Base-by-base conservation (phyloP, 2,888 invertebrate genomes). In the Aleiodes leptofemur region DNA sequence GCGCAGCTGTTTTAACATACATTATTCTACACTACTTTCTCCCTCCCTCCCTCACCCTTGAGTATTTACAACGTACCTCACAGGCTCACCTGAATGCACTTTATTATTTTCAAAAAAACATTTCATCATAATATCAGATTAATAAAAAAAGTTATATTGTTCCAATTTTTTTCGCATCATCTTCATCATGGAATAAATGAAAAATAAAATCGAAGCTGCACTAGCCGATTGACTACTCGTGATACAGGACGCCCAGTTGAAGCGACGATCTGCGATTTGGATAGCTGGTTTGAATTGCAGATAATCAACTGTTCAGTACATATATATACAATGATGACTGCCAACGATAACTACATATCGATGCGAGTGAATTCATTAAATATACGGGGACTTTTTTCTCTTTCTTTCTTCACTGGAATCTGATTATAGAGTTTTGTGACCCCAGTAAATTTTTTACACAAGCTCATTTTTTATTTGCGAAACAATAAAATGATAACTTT, bases 1-100 rank as follows among this genome's bases (percentile, higher is more conserved):
- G 82, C 83, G 87, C 88, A 88, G 88, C 87, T 88, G 88, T 85
- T 74, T 69, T 53, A 66, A 57, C 74, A 70, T 48, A 48, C 48
- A 64, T 64, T 64, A 14, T 64, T 64, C 57, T 59, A 55, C 53
- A 72, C 57, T 56, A 66, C 13, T 23, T 13, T 7, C 73, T 73
- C 72, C 56, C 13, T 38, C 16, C 4, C 73, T 73, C 72, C n/a
- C 53, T 73, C 73, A 76, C 72, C 14, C 64, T 73, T 79, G 77
- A 80, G 73, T 69, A 57, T 72, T 69, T 81, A 79, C 77, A 76
- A 76, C 78, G 76, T 23, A 23, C 23, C 1, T 61, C 71, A 72
- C 71, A 56, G 57, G 68, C 71, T 71, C 75, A 75, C 75, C 75
- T 75, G 51, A 75, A 78, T 79, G 78, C 78, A 78, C 77, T 75